Evolutionary conservation across 1,140 invertebrate genomes (phyloP).

Genomic region (Drosophila serrata): DNA sequence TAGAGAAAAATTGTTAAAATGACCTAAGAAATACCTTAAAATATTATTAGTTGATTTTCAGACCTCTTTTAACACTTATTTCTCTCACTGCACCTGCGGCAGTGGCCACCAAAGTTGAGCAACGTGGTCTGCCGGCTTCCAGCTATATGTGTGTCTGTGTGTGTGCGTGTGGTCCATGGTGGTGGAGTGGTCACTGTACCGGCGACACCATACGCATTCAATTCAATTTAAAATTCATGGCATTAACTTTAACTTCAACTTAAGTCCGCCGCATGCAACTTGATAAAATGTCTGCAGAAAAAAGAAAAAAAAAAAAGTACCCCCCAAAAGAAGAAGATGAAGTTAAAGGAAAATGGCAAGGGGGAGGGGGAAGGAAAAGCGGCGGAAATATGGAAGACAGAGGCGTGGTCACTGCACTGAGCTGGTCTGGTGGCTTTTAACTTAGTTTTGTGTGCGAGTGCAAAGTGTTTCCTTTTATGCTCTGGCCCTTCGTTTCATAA

Average conservation of each 20-base stretch:
- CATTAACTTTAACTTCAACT: constrained; percentile 81
- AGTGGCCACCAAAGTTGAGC: constrained; percentile 19
- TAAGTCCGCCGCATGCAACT: constrained; percentile 81
- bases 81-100: not conserved
- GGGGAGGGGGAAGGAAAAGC: not conserved
- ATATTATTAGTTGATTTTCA: not conserved
- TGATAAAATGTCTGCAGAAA: constrained; percentile 67
- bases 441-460: constrained; percentile 59
- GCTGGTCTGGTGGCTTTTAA: constrained; percentile 68
- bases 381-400: too few relatives aligned
- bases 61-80: not conserved
- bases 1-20: not conserved
- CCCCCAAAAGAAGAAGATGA: not conserved
- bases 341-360: not conserved
- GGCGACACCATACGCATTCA: constrained; percentile 72
- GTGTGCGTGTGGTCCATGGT: constrained; percentile 11
- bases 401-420: constrained; percentile 49
- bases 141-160: constrained; percentile 4
- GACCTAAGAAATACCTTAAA: not conserved
- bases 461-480: constrained; percentile 44
- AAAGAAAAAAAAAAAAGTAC: too few relatives aligned
- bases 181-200: constrained; percentile 45
- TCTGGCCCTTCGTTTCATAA: constrained; percentile 65
- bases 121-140: constrained; percentile 10
- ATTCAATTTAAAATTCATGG: constrained; percentile 84